Evolutionary conservation across 23 tunicate genomes (phyloP).

Genomic region (Halocynthia aurantium): DNA sequence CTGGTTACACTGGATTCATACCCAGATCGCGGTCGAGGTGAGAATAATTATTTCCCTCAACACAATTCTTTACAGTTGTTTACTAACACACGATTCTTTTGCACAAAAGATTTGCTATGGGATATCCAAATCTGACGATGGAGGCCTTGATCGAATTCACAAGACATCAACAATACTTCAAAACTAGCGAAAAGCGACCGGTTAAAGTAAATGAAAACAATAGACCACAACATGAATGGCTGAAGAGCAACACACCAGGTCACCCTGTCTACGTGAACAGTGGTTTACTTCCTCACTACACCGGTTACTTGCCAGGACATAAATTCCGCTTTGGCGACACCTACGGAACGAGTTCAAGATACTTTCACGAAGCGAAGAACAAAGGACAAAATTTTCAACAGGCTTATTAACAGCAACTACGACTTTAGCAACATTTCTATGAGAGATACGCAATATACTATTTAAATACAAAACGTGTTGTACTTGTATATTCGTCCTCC

Average conservation of each 20-base stretch:
- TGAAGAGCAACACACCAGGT: neutral
- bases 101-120: conserved; percentile 56
- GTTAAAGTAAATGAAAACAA: conserved; percentile 8
- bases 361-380: conserved; percentile 35
- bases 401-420: too few species aligned
- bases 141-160: conserved; percentile 70
- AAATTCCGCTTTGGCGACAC: conserved; percentile 81
- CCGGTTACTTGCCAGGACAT: conserved; percentile 94
- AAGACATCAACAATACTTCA: conserved; percentile 23
- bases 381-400: too few species aligned
- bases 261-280: conserved; percentile 52
- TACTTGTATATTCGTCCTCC: too few species aligned
- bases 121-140: conserved; percentile 61
- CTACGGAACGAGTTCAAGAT: conserved; percentile 78
- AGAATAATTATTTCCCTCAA: neutral
- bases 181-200: conserved; percentile 7
- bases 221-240: conserved; percentile 3
- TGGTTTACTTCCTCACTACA: conserved; percentile 85
- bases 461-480: too few species aligned
- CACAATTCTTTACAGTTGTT: neutral
- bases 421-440: too few species aligned
- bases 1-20: conserved; percentile 91
- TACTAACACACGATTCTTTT: neutral
- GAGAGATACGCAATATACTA: too few species aligned
- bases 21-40: conserved; percentile 81